Percentiles rank a stretch among this genome's conserved stretches.
phyloP scores from a whole-genome alignment of 1,140 invertebrate species.

The Druon quercuslanigerum region DNA sequence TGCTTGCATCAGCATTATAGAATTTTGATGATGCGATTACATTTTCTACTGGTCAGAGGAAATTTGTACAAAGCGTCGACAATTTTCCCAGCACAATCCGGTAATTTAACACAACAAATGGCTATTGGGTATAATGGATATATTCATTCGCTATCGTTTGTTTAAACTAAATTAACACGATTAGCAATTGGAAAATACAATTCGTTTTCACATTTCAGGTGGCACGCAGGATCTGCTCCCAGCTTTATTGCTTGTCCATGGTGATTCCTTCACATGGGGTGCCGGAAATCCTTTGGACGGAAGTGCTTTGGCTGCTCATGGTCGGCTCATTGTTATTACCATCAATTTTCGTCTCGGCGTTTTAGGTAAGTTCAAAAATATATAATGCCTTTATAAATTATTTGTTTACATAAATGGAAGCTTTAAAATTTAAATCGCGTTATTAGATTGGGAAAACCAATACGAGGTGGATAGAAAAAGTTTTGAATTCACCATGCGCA shows the following conservation, averaged over 20 bases:
- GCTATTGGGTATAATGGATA: background rate
- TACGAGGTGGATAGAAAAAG: too few relatives aligned
- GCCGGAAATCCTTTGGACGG: slow-evolving; percentile 96
- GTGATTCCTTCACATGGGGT: slow-evolving; percentile 96
- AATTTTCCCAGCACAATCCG: background rate
- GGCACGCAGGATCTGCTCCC: slow-evolving; percentile 77
- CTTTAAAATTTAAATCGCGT: too few relatives aligned
- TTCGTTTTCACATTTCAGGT: slow-evolving; percentile 42
- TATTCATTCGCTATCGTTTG: background rate
- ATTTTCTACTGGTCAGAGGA: background rate
- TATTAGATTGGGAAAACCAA: too few relatives aligned
- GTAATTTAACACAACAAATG: background rate
- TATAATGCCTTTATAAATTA: background rate
- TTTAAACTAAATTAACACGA: background rate
- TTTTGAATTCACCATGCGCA: too few relatives aligned
- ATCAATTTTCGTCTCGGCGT: slow-evolving; percentile 98
- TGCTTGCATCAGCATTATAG: background rate
- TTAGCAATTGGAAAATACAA: background rate
- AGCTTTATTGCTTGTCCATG: slow-evolving; percentile 93
- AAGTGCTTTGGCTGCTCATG: slow-evolving; percentile 90
- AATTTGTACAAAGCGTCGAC: background rate
- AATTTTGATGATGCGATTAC: background rate
- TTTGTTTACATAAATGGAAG: too few relatives aligned
- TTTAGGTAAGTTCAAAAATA: slow-evolving; percentile 83
- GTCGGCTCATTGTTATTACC: slow-evolving; percentile 95